Evolutionary conservation across 2,113 vertebrate genomes (phyloP).

Genomic region (Setophaga kirtlandii): DNA sequence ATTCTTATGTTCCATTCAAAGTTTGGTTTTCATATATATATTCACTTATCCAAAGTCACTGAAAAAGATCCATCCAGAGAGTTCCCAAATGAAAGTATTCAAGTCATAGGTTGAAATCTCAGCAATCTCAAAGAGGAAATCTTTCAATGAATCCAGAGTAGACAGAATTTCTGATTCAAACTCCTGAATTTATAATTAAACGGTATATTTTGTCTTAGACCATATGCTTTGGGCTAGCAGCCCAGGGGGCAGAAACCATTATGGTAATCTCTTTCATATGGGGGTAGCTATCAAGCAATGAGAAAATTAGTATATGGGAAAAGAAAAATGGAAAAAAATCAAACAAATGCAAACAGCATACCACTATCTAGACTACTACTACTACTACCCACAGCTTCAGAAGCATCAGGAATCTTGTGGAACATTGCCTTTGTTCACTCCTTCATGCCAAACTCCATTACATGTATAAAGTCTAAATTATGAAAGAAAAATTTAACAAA

Average conservation of each 20-base stretch:
- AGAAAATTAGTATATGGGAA: not conserved
- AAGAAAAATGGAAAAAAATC: not conserved
- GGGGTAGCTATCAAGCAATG: not conserved
- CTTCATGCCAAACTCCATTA: not conserved
- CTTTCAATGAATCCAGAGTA: not conserved
- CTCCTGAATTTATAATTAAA: not conserved
- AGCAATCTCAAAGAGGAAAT: not conserved
- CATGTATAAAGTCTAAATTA: not conserved
- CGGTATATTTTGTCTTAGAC: not conserved
- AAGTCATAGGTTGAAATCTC: not conserved
- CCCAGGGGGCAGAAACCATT: not conserved
- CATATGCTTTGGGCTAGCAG: not conserved
- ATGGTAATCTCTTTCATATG: fast-evolving
- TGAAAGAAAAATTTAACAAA: not conserved
- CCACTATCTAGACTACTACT: fast-evolving
- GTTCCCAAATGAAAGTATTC: not conserved
- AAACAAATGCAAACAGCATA: not conserved
- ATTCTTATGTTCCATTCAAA: not conserved
- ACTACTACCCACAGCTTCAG: not conserved
- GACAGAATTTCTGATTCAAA: not conserved
- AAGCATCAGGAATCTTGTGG: not conserved
- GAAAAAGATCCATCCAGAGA: not conserved
- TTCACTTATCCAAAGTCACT: not conserved
- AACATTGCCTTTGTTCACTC: not conserved
- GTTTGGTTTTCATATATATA: not conserved